Evolutionary conservation across 1,140 invertebrate genomes (phyloP).

Genomic region (Portunus trituberculatus): DNA sequence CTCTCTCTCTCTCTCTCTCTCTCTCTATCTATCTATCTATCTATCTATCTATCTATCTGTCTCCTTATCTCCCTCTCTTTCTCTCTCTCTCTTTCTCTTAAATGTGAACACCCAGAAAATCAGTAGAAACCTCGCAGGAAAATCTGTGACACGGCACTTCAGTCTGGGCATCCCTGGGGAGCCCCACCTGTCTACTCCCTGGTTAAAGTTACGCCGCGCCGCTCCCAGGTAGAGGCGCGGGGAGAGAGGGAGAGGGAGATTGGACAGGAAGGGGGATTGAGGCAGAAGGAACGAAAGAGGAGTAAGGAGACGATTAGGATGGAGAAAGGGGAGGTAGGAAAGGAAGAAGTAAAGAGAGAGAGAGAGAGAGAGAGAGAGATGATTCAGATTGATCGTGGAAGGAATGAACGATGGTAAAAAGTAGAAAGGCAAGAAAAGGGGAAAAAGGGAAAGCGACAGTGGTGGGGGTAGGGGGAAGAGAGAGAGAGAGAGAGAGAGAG

Average conservation of each 20-base stretch:
- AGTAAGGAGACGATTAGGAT: neutral
- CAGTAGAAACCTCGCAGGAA: neutral
- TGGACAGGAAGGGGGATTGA: neutral
- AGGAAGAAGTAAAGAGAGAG: neutral
- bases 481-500: neutral
- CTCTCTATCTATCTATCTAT: neutral
- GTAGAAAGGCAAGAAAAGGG: neutral
- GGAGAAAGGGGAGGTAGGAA: neutral
- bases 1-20: neutral
- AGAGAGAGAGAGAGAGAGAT: slow-evolving; percentile 8
- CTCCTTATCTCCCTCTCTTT: neutral
- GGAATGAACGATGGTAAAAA: neutral
- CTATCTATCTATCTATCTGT: neutral
- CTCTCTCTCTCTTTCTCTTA: neutral
- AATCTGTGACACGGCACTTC: no score
- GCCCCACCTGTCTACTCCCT: no score
- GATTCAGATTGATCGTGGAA: neutral
- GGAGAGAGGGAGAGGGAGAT: neutral
- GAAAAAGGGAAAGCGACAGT: neutral
- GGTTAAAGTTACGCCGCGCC: no score
- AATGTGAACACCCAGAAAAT: neutral
- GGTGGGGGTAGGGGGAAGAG: neutral
- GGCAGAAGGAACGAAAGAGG: no score
- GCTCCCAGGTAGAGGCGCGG: neutral
- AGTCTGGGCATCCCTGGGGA: no score